Base-by-base conservation (phyloP, 2,113 vertebrate species). In the Onychostruthus taczanowskii region DNA sequence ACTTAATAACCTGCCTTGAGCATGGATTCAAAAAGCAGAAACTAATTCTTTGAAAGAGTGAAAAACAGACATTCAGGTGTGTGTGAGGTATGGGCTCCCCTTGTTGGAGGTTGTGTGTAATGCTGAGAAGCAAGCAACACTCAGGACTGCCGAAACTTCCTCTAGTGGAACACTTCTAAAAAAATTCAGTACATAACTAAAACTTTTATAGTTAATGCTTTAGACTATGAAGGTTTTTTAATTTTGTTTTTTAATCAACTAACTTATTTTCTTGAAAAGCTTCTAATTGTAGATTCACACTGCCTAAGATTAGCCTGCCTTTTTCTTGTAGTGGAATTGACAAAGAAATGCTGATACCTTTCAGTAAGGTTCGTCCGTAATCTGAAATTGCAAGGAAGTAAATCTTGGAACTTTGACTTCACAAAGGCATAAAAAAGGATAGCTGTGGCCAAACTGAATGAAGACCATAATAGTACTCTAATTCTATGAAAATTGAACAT, bases 21-120 rank as follows among this genome's bases (percentile, higher is more conserved):
- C 9, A 9, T 23, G 26, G 41, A 6, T 83, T 76, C 44, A 86
- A 35, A 90, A 91, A 76, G 17, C 47, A 90, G 43, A 52, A 91
- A 39, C 35, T 62, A 1, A 0, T 7, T 62, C 2, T 27, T 31
- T 0, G 2, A 37, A 88, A 44, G 33, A 75, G 10, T 17, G 0
- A 21, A 64, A 81, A 55, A 10, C 3, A 61, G 37, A 41, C 5
- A 24, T 72, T 90, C 21, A 16, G 16, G 59, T 39, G 17, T 85
- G 53, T 73, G 26, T 67, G 64, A 74, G 43, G 1, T 64, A 7
- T 3, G 77, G 43, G 84, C 93, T 94, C 86, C 91, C 76, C 93
- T 87, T 90, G 83, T 67, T 94, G 95, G 94, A 67, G 52, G 49
- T 56, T 1, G 0, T 16, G 31, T 41, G 59, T 63, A 87, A 23